phyloP scores from a whole-genome alignment of 2,888 invertebrate genomes.

The Tortricodes alternella region DNA sequence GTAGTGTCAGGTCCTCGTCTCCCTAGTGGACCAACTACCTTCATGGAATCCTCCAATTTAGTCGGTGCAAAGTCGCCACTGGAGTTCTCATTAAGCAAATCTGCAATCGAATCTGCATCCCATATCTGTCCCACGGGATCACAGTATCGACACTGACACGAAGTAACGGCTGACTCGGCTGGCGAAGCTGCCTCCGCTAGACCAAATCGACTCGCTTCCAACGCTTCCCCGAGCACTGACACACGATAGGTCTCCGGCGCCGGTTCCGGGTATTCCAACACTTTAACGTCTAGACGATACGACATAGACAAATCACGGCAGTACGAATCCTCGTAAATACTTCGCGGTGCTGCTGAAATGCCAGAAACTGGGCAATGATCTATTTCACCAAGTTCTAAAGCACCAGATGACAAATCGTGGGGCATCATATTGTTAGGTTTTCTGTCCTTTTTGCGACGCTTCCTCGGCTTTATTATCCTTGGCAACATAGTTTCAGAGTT shows the following conservation, averaged over 20 bases:
- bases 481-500: slow-evolving; percentile 90
- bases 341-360: slow-evolving; percentile 56
- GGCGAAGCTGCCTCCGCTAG: slow-evolving; percentile 72
- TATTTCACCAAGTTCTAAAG: slow-evolving; percentile 71
- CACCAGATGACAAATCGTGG: slow-evolving; percentile 67
- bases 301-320: slow-evolving; percentile 77
- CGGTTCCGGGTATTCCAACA: slow-evolving; percentile 68
- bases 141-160: slow-evolving; percentile 89
- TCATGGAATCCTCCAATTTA: slow-evolving; percentile 78
- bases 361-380: slow-evolving; percentile 72
- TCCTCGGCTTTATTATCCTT: slow-evolving; percentile 94
- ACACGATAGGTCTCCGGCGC: slow-evolving; percentile 71
- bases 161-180: slow-evolving; percentile 73
- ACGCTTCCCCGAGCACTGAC: slow-evolving; percentile 79
- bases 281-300: slow-evolving; percentile 73
- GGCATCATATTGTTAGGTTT: slow-evolving; percentile 85
- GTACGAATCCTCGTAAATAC: slow-evolving; percentile 76
- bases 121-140: slow-evolving; percentile 89
- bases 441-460: slow-evolving; percentile 94
- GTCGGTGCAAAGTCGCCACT: slow-evolving; percentile 76
- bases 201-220: slow-evolving; percentile 75
- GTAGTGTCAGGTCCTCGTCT: slow-evolving; percentile 69
- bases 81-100: slow-evolving; percentile 75
- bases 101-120: slow-evolving; percentile 86
- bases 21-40: slow-evolving; percentile 72